Conservation (phyloP, 2,113 vertebrate species). For the Dendropsophus ebraccatus region DNA sequence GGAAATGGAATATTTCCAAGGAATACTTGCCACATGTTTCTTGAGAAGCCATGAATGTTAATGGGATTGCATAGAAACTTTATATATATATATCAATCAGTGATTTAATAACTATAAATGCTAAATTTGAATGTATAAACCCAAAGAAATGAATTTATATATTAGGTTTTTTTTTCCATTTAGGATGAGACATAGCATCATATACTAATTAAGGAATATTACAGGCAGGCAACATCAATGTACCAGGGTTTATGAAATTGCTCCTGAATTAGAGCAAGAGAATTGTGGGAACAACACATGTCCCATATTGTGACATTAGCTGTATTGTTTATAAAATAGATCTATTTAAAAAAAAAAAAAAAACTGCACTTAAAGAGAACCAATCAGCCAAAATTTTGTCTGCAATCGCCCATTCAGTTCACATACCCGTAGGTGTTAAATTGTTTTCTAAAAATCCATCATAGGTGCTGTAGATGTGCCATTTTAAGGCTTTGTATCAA, state of each 20-base stretch:
- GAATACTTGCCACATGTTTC: constrained; percentile 58
- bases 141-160: neutral
- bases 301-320: neutral
- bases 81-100: constrained; percentile 53
- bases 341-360: too few species aligned
- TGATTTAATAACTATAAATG: constrained; percentile 44
- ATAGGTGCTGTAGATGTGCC: too few species aligned
- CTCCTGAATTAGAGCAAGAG: neutral
- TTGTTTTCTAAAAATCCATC: too few species aligned
- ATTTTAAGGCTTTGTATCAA: too few species aligned
- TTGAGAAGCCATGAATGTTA: constrained; percentile 55
- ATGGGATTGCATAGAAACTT: constrained; percentile 45
- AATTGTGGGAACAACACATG: neutral
- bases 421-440: too few species aligned
- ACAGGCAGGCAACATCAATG: neutral
- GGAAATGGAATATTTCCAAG: constrained; percentile 59
- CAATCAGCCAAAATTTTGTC: too few species aligned
- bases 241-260: neutral
- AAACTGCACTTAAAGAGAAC: too few species aligned
- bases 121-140: constrained; percentile 1
- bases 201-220: neutral
- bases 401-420: too few species aligned
- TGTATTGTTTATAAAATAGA: neutral
- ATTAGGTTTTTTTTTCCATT: neutral
- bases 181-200: neutral